phyloP scores from a whole-genome alignment of 2,113 vertebrate genomes.

The Pseudonaja textilis region DNA sequence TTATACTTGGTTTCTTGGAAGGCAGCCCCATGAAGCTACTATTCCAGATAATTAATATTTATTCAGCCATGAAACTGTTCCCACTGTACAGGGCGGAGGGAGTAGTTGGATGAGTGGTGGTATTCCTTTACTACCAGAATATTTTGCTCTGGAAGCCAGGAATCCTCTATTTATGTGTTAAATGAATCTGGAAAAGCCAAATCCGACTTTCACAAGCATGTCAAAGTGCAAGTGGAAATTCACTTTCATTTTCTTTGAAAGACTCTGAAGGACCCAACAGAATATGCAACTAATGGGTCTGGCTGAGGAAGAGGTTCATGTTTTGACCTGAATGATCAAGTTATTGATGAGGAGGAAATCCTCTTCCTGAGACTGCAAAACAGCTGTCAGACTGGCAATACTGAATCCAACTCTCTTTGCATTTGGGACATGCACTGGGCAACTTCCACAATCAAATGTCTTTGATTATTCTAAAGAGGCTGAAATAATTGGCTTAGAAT shows the following conservation, averaged over 20 bases:
- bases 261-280: too few species aligned
- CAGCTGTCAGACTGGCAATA: not conserved
- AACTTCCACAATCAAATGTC: not conserved
- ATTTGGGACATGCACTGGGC: not conserved
- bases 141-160: not conserved
- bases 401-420: not conserved
- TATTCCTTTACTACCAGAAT: not conserved
- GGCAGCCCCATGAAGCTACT: constrained; percentile 14
- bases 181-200: not conserved
- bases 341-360: not conserved
- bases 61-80: not conserved
- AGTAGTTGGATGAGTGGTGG: too few species aligned
- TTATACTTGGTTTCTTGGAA: constrained; percentile 49
- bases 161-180: not conserved
- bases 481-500: not conserved
- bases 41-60: constrained; percentile 11
- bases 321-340: not conserved
- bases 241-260: not conserved
- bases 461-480: not conserved
- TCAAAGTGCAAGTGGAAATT: not conserved
- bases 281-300: not conserved
- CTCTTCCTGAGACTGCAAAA: not conserved
- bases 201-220: not conserved
- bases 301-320: not conserved
- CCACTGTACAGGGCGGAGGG: not conserved